A percentile compares a stretch with the other conserved stretches of the same genome.
Conservation (phyloP, 2,113 vertebrate species). For the Echinops telfairi region DNA sequence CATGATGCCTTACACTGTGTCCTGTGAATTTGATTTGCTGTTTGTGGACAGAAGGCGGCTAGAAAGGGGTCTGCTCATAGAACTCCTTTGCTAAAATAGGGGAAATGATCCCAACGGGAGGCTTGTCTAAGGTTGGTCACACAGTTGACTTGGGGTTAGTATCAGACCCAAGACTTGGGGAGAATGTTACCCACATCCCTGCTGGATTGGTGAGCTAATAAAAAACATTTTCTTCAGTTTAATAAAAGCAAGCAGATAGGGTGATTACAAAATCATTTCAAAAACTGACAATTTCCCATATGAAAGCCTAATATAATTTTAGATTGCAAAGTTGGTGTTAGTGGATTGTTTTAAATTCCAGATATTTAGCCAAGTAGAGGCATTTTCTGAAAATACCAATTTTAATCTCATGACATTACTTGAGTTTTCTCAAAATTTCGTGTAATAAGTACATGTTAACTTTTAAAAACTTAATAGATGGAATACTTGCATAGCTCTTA, state of each 20-base stretch:
- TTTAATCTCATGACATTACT: slow-evolving; percentile 56
- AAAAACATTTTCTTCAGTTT: slow-evolving; percentile 40
- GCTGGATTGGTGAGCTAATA: slow-evolving; percentile 7
- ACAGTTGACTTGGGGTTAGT: neutral
- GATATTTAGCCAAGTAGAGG: slow-evolving; percentile 47
- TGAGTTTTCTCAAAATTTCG: slow-evolving; percentile 60
- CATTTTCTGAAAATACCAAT: slow-evolving; percentile 47
- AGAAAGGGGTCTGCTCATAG: slow-evolving; percentile 26
- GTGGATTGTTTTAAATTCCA: slow-evolving; percentile 26
- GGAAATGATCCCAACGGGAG: slow-evolving; percentile 31
- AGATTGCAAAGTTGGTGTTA: neutral
- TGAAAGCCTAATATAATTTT: slow-evolving; percentile 49
- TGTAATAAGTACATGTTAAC: slow-evolving; percentile 9
- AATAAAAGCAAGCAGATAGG: slow-evolving; percentile 6
- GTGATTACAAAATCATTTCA: slow-evolving; percentile 9
- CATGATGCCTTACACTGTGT: slow-evolving; percentile 4
- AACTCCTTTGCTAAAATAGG: neutral
- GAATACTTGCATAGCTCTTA: slow-evolving; percentile 48
- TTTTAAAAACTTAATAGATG: slow-evolving; percentile 50
- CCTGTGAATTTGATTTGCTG: slow-evolving; percentile 32
- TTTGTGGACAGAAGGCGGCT: slow-evolving; percentile 37
- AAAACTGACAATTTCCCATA: slow-evolving; percentile 37
- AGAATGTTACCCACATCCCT: neutral
- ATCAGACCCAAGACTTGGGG: slow-evolving; percentile 24
- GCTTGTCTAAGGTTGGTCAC: neutral